These are phyloP conservation scores for Lontra canadensis DNA, from an alignment of 2,113 vertebrate genomes.

Conservation along the genomic window DNA sequence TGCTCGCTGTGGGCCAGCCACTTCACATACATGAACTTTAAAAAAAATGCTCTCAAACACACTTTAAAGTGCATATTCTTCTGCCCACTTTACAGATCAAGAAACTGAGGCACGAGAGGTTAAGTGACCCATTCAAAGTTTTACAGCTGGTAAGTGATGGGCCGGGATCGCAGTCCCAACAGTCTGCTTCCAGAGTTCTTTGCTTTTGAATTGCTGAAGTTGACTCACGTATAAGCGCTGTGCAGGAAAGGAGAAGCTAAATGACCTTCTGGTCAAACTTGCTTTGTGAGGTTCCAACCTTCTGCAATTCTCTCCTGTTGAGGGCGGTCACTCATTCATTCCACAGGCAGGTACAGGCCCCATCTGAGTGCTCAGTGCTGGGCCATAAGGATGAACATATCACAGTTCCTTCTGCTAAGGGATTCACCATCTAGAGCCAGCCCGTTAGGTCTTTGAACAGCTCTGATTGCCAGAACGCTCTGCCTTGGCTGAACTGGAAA, in stretches of 20 bases:
- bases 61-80: too few relatives aligned
- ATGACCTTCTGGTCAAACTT: not conserved
- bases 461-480: not conserved
- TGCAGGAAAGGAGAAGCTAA: too few relatives aligned
- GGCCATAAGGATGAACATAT: rapidly evolving
- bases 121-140: not conserved
- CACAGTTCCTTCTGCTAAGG: not conserved
- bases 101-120: not conserved
- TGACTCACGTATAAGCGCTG: not conserved
- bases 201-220: not conserved
- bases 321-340: not conserved
- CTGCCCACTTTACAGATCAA: not conserved
- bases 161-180: not conserved
- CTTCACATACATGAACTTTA: not conserved
- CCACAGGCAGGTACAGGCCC: not conserved
- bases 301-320: not conserved
- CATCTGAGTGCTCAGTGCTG: not conserved
- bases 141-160: not conserved
- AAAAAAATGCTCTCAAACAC: not conserved
- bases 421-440: not conserved
- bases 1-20: not conserved
- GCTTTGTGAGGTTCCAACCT: not conserved
- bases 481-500: not conserved
- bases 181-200: not conserved
- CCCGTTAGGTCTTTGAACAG: not conserved